Evolutionary conservation across 2,797 vertebrate species (phyloP).

Genomic region (Enteromius treurensis): DNA sequence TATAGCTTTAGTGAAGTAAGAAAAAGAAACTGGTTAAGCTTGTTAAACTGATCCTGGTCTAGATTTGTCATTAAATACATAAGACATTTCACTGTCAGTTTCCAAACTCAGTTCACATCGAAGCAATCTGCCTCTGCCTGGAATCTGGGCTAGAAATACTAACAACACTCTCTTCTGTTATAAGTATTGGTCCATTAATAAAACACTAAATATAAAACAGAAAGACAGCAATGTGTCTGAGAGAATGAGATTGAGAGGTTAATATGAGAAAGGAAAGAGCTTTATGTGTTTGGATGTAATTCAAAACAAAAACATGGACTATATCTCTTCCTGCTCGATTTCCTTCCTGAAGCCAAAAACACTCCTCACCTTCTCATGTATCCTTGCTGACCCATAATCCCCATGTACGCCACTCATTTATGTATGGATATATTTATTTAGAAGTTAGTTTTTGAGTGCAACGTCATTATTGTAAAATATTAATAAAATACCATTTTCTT

Average conservation of each 20-base stretch:
- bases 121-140: constrained; percentile 8
- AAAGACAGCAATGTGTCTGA: constrained; percentile 29
- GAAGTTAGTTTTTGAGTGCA: not conserved
- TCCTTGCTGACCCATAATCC: not conserved
- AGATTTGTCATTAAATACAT: not conserved
- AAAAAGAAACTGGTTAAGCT: not conserved
- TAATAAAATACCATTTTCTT: not conserved
- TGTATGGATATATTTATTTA: not conserved
- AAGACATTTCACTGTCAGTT: not conserved
- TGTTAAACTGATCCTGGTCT: not conserved
- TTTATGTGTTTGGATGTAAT: constrained; percentile 1
- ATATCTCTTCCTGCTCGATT: constrained; percentile 33
- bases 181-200: constrained; percentile 38
- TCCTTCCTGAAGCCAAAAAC: constrained; percentile 45
- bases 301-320: constrained; percentile 28
- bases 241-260: constrained; percentile 23
- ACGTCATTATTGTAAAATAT: not conserved
- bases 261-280: not conserved
- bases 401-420: not conserved
- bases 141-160: constrained; percentile 24
- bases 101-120: not conserved
- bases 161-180: constrained; percentile 38
- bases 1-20: not conserved
- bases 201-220: constrained; percentile 39
- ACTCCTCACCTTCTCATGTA: not conserved